These are phyloP conservation scores for Acanthurus lineatus DNA, from an alignment of 2,797 vertebrate genomes.

Conservation along the genomic window DNA sequence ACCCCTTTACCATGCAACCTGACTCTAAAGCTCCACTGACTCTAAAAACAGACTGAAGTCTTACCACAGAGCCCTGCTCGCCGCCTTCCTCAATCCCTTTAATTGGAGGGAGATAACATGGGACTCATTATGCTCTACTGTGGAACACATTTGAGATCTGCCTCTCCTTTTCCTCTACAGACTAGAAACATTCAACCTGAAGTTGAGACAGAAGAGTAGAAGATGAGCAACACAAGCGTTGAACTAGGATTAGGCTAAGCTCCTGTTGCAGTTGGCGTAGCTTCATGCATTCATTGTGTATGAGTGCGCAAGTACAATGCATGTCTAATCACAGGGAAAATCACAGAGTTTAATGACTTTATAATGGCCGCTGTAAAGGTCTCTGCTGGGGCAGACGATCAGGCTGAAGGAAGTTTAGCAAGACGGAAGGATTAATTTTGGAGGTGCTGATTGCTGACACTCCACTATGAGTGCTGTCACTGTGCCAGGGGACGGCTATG, in stretches of 20 bases:
- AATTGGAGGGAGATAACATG: constrained; percentile 33
- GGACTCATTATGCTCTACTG: constrained; percentile 24
- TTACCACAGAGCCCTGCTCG: constrained; percentile 9
- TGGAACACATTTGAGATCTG: neutral
- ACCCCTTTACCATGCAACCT: constrained; percentile 41
- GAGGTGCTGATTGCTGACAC: constrained; percentile 53
- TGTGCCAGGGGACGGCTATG: constrained; percentile 16
- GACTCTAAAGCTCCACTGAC: constrained; percentile 38
- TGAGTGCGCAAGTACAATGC: neutral
- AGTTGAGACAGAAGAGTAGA: neutral
- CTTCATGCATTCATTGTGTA: neutral
- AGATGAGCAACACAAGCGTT: neutral
- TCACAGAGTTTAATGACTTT: constrained; percentile 17
- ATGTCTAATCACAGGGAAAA: neutral
- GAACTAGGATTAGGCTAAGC: neutral
- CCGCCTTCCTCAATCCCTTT: constrained; percentile 14
- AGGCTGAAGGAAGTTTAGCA: constrained; percentile 2
- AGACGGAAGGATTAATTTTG: constrained; percentile 42
- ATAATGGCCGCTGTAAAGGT: constrained; percentile 1
- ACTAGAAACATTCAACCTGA: neutral
- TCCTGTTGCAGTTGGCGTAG: neutral
- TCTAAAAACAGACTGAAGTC: constrained; percentile 60
- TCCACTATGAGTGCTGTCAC: constrained; percentile 34
- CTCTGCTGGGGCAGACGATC: constrained; percentile 3
- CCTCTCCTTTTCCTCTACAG: neutral